These are phyloP conservation scores for Thalassophryne amazonica DNA, from an alignment of 2,797 vertebrate species.

Conservation along the genomic window DNA sequence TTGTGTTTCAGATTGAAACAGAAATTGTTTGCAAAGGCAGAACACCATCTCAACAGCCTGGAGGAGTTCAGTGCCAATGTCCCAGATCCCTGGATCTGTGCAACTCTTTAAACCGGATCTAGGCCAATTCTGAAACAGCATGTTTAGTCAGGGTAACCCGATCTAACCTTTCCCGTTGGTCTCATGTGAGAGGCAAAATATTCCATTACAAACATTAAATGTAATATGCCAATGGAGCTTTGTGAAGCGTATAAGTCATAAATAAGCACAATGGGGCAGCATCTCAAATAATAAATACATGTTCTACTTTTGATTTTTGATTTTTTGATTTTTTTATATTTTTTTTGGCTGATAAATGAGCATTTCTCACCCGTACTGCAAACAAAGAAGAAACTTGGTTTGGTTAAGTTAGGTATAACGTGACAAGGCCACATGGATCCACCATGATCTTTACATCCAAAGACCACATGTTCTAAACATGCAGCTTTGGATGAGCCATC, in stretches of 20 bases:
- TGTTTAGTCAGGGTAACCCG: constrained; percentile 2
- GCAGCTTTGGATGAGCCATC: background rate
- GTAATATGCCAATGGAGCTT: constrained; percentile 21
- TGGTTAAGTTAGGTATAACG: too few species aligned
- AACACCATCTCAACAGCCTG: too few species aligned
- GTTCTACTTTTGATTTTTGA: too few species aligned
- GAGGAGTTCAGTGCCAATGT: too few species aligned
- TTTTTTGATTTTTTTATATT: too few species aligned
- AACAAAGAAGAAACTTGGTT: constrained; percentile 12
- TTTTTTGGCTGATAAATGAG: background rate
- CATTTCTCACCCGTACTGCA: constrained; percentile 18
- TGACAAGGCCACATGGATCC: too few species aligned
- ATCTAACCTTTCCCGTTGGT: constrained; percentile 6
- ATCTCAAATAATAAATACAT: constrained; percentile 26
- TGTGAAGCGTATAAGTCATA: constrained; percentile 51
- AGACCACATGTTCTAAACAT: background rate
- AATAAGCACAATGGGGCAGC: constrained; percentile 19
- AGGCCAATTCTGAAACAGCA: background rate
- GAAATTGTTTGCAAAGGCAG: too few species aligned
- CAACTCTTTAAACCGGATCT: too few species aligned
- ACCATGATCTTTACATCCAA: background rate
- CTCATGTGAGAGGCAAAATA: constrained; percentile 7
- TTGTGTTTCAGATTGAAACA: too few species aligned
- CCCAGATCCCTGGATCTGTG: too few species aligned
- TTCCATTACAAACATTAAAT: constrained; percentile 22